Evolutionary conservation across 2,888 invertebrate species (phyloP).

Genomic region (Torymus aiolomorphi): DNA sequence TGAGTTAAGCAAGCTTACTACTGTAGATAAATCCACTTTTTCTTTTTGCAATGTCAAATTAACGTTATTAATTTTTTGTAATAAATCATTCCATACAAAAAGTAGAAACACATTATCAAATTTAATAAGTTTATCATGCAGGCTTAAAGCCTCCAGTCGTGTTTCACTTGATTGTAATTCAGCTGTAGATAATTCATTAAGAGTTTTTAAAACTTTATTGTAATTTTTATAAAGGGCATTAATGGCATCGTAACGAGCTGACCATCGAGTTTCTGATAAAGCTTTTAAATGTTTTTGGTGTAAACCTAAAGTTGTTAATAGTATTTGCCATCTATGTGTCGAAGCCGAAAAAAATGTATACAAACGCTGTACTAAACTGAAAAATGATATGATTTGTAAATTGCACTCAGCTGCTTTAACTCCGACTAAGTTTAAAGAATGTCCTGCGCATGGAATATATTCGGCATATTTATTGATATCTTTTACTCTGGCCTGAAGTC

Average conservation of each 20-base stretch:
- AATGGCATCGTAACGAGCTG: neutral
- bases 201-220: neutral
- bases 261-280: constrained; percentile 15
- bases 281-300: neutral
- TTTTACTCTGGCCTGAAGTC: too few species aligned
- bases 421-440: too few species aligned
- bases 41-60: neutral
- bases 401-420: constrained; percentile 3
- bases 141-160: neutral
- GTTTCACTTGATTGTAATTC: neutral
- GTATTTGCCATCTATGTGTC: neutral
- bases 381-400: neutral
- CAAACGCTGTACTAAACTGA: neutral
- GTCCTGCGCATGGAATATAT: too few species aligned
- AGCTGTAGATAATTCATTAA: neutral
- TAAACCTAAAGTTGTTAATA: neutral
- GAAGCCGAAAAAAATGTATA: constrained; percentile 11
- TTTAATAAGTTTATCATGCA: neutral
- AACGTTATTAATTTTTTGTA: neutral
- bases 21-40: neutral
- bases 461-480: too few species aligned
- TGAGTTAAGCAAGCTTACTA: neutral
- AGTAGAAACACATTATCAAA: neutral
- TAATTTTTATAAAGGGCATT: neutral
- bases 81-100: neutral